phyloP scores from a whole-genome alignment of 2,888 invertebrate genomes.

The Orchesella flavescens region DNA sequence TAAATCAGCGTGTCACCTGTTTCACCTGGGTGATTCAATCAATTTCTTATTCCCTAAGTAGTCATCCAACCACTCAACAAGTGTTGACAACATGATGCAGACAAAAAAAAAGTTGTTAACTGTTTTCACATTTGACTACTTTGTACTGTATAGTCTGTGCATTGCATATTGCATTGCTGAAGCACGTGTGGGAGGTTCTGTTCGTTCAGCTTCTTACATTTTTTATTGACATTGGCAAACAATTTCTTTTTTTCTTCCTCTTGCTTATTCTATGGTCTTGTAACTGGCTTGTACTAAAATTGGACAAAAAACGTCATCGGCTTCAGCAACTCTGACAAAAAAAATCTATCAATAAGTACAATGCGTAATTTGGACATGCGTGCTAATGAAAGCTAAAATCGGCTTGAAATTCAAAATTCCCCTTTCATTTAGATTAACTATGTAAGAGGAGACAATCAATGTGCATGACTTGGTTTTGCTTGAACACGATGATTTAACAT shows the following conservation, averaged over 20 bases:
- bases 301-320: not conserved
- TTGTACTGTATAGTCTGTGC: no score
- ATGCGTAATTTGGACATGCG: not conserved
- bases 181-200: not conserved
- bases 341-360: not conserved
- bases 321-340: not conserved
- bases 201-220: no score
- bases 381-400: not conserved
- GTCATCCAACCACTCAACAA: not conserved
- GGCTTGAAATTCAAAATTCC: not conserved
- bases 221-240: slow-evolving; percentile 28
- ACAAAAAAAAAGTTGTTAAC: not conserved
- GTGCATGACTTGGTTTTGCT: no score
- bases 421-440: not conserved
- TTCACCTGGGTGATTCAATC: slow-evolving; percentile 34
- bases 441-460: no score
- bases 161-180: not conserved
- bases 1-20: slow-evolving; percentile 26
- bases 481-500: no score
- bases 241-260: slow-evolving; percentile 8
- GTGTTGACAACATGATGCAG: not conserved
- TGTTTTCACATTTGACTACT: no score
- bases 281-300: not conserved
- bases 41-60: not conserved
- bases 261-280: no score